Conservation (phyloP, 2,113 vertebrate genomes). For the Pelusios castaneus region DNA sequence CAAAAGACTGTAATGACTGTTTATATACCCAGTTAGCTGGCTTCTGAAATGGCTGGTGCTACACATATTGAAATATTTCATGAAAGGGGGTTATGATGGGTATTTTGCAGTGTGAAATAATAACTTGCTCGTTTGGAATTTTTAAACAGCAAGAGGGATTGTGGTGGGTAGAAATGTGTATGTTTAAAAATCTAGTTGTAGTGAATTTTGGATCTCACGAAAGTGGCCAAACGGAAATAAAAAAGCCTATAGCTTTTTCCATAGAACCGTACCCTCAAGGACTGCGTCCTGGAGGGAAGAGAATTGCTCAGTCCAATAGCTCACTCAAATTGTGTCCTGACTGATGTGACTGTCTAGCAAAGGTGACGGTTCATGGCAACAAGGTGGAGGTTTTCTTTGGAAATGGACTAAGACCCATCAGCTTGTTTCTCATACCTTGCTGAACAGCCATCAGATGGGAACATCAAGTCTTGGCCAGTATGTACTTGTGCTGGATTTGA, state of each 20-base stretch:
- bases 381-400: not conserved
- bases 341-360: not conserved
- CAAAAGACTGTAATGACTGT: slow-evolving; percentile 69
- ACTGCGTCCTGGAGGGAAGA: not conserved
- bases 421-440: not conserved
- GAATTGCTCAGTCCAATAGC: not conserved
- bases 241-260: not conserved
- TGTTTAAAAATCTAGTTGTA: not conserved
- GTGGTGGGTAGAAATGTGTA: not conserved
- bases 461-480: not conserved
- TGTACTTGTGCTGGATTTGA: not conserved
- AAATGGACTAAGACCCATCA: not conserved
- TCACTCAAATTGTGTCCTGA: fast-evolving
- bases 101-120: slow-evolving; percentile 47
- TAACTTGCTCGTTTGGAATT: slow-evolving; percentile 11
- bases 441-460: not conserved
- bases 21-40: slow-evolving; percentile 55
- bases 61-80: not conserved
- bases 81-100: slow-evolving; percentile 7
- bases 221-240: slow-evolving; percentile 28
- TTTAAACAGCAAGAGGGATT: not conserved
- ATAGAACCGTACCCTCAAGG: not conserved
- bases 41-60: slow-evolving; percentile 41
- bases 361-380: not conserved
- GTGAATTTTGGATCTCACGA: not conserved